These are phyloP conservation scores for Chloroceryle inda DNA, from an alignment of 2,797 vertebrate genomes.

Conservation along the genomic window DNA sequence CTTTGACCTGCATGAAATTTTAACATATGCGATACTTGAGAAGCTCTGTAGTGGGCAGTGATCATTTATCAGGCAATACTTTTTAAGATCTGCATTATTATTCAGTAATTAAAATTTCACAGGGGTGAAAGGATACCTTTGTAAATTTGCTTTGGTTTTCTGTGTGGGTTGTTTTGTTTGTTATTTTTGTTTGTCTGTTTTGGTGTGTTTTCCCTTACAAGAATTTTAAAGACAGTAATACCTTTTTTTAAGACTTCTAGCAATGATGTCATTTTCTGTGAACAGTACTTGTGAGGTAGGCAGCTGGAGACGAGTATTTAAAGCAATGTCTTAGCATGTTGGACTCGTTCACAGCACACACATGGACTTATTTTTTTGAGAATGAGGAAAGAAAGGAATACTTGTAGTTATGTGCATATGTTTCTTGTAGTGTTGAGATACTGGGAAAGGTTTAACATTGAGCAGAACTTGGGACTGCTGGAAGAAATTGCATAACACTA, in stretches of 20 bases:
- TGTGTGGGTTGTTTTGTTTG: background rate
- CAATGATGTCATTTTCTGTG: background rate
- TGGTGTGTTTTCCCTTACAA: background rate
- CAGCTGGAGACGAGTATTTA: background rate
- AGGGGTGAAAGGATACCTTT: conserved; percentile 60
- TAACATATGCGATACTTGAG: conserved; percentile 63
- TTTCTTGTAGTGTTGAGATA: background rate
- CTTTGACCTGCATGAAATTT: conserved; percentile 47
- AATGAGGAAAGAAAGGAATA: background rate
- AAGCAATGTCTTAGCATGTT: background rate
- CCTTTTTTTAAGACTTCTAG: background rate
- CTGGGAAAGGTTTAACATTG: background rate
- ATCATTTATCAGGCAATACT: conserved; percentile 38
- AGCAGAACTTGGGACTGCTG: background rate
- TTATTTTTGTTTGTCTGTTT: no score
- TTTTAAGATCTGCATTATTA: conserved; percentile 59
- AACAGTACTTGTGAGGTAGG: background rate
- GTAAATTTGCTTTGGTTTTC: conserved; percentile 31
- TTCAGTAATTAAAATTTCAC: conserved; percentile 80
- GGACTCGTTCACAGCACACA: background rate
- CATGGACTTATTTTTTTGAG: background rate
- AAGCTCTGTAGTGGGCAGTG: background rate
- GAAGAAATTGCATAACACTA: background rate
- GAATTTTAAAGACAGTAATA: background rate
- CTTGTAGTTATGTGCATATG: background rate